Conservation (phyloP, 2,888 invertebrate genomes). For the Chymomyza amoena region DNA sequence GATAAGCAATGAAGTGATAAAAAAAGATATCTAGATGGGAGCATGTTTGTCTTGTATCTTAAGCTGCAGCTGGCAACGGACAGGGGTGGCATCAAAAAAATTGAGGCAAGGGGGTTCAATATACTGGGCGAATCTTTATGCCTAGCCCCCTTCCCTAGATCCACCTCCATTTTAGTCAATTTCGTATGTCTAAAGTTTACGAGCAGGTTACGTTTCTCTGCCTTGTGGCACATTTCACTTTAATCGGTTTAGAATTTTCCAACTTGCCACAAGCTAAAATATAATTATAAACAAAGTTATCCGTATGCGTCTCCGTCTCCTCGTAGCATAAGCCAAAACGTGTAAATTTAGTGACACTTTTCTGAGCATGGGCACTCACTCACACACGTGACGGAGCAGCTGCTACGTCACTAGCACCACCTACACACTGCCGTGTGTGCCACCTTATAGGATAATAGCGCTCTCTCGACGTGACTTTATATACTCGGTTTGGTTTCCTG, state of each 20-base stretch:
- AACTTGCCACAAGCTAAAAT: neutral
- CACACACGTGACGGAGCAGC: neutral
- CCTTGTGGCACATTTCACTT: neutral
- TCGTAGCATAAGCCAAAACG: constrained; percentile 15
- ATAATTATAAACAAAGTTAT: neutral
- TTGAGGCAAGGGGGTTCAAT: too few species aligned
- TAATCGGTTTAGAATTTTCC: neutral
- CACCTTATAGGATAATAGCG: neutral
- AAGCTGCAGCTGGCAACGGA: neutral
- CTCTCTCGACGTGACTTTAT: constrained; percentile 47
- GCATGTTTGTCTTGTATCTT: neutral
- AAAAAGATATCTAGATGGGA: constrained; percentile 14
- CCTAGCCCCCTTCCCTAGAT: too few species aligned
- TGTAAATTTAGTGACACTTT: constrained; percentile 33
- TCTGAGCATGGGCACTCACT: constrained; percentile 18
- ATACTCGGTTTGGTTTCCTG: constrained; percentile 39
- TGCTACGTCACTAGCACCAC: constrained; percentile 1
- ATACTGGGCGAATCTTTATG: too few species aligned
- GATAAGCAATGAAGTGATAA: constrained; percentile 54
- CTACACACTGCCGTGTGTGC: neutral
- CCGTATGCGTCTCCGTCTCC: neutral
- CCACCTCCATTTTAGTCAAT: too few species aligned
- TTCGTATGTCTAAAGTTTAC: neutral
- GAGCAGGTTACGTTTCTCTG: neutral
- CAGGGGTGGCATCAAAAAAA: too few species aligned